These are phyloP conservation scores for Acleris cristana DNA, from an alignment of 2,888 invertebrate genomes.

Conservation along the genomic window DNA sequence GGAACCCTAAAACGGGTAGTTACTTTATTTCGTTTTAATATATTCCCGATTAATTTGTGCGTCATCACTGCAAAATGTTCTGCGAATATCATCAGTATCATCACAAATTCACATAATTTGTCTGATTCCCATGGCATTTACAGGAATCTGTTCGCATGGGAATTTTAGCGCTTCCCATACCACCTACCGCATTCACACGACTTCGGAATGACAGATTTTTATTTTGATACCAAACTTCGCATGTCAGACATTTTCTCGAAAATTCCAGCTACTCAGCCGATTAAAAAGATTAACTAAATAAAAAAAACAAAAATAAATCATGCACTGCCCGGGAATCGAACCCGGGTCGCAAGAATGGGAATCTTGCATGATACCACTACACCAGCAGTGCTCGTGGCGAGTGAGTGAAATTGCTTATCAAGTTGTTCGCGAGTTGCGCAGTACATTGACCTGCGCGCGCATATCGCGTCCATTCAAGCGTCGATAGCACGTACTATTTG, in stretches of 20 bases:
- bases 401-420: conserved; percentile 16
- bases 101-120: conserved; percentile 61
- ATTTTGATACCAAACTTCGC: conserved; percentile 29
- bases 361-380: conserved; percentile 99
- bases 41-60: conserved; percentile 10
- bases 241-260: conserved; percentile 25
- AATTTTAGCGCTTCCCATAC: conserved; percentile 58
- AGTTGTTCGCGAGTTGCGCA: conserved; percentile 19
- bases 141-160: conserved; percentile 57
- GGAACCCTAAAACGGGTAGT: no score
- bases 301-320: conserved; percentile 13
- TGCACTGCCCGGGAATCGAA: conserved; percentile 97
- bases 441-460: conserved; percentile 32
- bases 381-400: conserved; percentile 91
- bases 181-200: conserved; percentile 39
- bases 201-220: conserved; percentile 34
- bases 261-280: conserved; percentile 18
- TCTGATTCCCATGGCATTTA: conserved; percentile 68
- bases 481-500: conserved; percentile 20
- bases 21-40: not conserved
- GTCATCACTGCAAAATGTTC: conserved; percentile 40
- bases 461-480: conserved; percentile 21
- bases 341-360: conserved; percentile 99
- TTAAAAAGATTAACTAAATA: conserved; percentile 7
- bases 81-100: conserved; percentile 41